Conservation (phyloP, 2,888 invertebrate species). For the Leucophenga montana region DNA sequence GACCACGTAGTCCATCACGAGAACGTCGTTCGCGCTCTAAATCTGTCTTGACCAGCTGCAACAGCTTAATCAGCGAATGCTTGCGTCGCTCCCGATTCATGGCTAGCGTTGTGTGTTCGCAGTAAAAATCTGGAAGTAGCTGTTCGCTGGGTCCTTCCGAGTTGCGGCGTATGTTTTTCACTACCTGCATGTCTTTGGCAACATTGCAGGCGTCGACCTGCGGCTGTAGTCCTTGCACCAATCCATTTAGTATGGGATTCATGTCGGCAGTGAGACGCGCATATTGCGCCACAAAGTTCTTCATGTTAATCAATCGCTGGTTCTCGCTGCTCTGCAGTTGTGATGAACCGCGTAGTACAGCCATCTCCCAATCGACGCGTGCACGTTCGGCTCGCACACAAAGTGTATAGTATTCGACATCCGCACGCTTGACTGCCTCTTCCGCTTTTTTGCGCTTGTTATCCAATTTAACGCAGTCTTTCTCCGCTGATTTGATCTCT, state of each 20-base stretch:
- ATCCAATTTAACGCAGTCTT: slow-evolving; percentile 85
- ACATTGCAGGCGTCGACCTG: slow-evolving; percentile 71
- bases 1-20: slow-evolving; percentile 89
- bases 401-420: slow-evolving; percentile 93
- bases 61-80: slow-evolving; percentile 87
- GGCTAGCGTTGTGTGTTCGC: slow-evolving; percentile 92
- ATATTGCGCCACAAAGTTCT: slow-evolving; percentile 80
- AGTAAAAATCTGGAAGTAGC: slow-evolving; percentile 93
- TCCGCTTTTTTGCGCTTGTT: slow-evolving; percentile 91
- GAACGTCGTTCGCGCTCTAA: slow-evolving; percentile 92
- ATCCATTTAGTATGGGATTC: slow-evolving; percentile 85
- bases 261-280: slow-evolving; percentile 80
- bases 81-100: slow-evolving; percentile 94
- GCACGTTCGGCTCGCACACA: slow-evolving; percentile 93
- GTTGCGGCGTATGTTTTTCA: slow-evolving; percentile 71
- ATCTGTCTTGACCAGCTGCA: slow-evolving; percentile 89
- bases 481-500: slow-evolving; percentile 76
- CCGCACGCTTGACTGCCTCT: slow-evolving; percentile 91
- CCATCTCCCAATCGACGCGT: slow-evolving; percentile 92
- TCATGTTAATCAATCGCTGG: slow-evolving; percentile 87
- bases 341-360: slow-evolving; percentile 88
- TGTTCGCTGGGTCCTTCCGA: slow-evolving; percentile 82
- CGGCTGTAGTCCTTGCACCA: slow-evolving; percentile 71
- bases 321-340: slow-evolving; percentile 92
- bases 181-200: slow-evolving; percentile 71